These are phyloP conservation scores for Parambassis ranga DNA, from an alignment of 2,797 vertebrate species.

Conservation along the genomic window DNA sequence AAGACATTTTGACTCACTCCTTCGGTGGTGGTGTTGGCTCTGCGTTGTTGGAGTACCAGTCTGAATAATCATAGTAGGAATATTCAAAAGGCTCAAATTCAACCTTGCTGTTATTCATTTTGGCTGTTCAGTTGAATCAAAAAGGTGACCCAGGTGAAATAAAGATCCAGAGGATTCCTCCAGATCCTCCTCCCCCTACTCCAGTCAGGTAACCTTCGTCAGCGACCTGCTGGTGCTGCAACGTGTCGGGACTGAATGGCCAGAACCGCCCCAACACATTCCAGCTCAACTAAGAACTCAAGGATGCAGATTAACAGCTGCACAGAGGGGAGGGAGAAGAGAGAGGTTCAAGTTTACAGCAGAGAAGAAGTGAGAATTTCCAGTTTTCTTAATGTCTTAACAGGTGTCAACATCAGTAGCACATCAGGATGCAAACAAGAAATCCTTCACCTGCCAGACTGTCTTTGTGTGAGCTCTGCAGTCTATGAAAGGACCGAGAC, in stretches of 20 bases:
- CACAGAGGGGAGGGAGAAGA: conserved; percentile 2
- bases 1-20: conserved; percentile 83
- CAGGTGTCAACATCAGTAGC: too few species aligned
- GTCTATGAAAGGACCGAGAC: too few species aligned
- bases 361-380: not conserved
- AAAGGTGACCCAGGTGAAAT: conserved; percentile 1
- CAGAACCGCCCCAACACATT: conserved; percentile 46
- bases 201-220: not conserved
- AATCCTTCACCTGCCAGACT: too few species aligned
- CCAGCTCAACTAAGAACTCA: conserved; percentile 38
- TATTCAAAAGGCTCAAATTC: conserved; percentile 64
- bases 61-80: conserved; percentile 76
- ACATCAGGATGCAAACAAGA: too few species aligned
- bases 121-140: conserved; percentile 15
- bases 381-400: too few species aligned
- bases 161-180: conserved; percentile 18
- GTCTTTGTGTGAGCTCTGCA: too few species aligned
- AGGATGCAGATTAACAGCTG: conserved; percentile 69
- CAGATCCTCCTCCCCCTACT: conserved; percentile 21
- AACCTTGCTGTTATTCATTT: conserved; percentile 73
- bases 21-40: conserved; percentile 73
- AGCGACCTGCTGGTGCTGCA: conserved; percentile 26
- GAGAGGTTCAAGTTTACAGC: not conserved
- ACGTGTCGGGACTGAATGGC: conserved; percentile 27
- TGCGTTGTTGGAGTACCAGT: conserved; percentile 71